Conservation (phyloP, 2,888 invertebrate genomes). For the Pediacus dermestoides region DNA sequence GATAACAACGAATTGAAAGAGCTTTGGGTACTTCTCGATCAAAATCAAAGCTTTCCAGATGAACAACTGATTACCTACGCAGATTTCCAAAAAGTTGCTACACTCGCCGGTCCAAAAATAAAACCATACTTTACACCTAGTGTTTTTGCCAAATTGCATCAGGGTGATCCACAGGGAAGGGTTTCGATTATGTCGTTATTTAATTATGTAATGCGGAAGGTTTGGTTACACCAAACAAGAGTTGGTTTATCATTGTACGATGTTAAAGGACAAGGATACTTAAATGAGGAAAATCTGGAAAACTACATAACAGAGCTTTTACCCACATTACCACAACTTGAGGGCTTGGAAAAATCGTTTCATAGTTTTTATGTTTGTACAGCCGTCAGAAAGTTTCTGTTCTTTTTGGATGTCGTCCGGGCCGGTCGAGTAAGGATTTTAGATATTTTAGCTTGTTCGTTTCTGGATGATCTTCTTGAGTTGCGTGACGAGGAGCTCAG, state of each 20-base stretch:
- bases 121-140: constrained; percentile 76
- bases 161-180: constrained; percentile 79
- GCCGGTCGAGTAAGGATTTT: constrained; percentile 86
- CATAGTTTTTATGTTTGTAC: constrained; percentile 96
- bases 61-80: constrained; percentile 83
- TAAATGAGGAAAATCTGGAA: constrained; percentile 75
- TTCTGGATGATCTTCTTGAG: constrained; percentile 88
- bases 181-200: constrained; percentile 87
- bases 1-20: constrained; percentile 82
- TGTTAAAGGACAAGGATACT: constrained; percentile 72
- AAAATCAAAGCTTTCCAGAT: constrained; percentile 72
- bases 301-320: constrained; percentile 92
- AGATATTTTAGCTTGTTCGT: constrained; percentile 87
- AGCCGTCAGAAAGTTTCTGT: constrained; percentile 92
- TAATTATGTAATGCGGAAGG: constrained; percentile 92
- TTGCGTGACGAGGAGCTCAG: constrained; percentile 51
- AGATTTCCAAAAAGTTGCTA: constrained; percentile 77
- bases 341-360: constrained; percentile 88
- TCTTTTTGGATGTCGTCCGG: constrained; percentile 87
- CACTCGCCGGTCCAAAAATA: constrained; percentile 60
- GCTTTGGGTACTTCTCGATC: constrained; percentile 80
- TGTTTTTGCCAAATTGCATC: constrained; percentile 83
- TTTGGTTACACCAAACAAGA: constrained; percentile 92
- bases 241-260: constrained; percentile 92
- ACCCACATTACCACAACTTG: constrained; percentile 85